phyloP scores from a whole-genome alignment of 2,113 vertebrate genomes.

The Tiliqua scincoides region DNA sequence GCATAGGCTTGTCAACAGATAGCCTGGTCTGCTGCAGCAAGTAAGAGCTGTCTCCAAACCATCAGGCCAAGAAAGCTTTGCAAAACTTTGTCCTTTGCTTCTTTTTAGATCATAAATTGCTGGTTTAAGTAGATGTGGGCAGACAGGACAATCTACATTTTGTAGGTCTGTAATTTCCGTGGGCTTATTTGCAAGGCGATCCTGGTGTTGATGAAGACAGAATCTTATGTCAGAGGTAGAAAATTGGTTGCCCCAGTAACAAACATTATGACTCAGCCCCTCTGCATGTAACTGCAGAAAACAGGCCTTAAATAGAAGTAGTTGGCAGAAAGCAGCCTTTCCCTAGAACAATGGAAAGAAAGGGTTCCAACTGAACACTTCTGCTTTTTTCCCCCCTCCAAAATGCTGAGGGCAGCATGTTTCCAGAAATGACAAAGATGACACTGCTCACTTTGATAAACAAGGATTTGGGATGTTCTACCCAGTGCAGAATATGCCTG shows the following conservation, averaged over 20 bases:
- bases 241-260: not conserved
- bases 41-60: not conserved
- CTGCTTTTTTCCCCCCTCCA: not conserved
- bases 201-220: not conserved
- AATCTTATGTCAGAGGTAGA: not conserved
- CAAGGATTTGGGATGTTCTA: not conserved
- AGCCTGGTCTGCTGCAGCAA: not conserved
- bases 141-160: not conserved
- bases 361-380: not conserved
- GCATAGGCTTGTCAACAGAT: not conserved
- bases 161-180: not conserved
- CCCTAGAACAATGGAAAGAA: not conserved
- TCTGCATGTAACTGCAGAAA: not conserved
- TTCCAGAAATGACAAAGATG: not conserved
- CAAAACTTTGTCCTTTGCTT: not conserved
- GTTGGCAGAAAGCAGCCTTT: not conserved
- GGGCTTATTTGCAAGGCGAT: not conserved
- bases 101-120: not conserved
- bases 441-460: not conserved
- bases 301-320: not conserved
- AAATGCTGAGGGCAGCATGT: not conserved
- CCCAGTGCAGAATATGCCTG: not conserved
- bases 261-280: not conserved
- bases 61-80: not conserved
- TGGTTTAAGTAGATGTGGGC: not conserved